Percentiles rank a stretch among this genome's conserved stretches.
Conservation (phyloP, 2,797 vertebrate species). For the Pyrocephalus nanus region DNA sequence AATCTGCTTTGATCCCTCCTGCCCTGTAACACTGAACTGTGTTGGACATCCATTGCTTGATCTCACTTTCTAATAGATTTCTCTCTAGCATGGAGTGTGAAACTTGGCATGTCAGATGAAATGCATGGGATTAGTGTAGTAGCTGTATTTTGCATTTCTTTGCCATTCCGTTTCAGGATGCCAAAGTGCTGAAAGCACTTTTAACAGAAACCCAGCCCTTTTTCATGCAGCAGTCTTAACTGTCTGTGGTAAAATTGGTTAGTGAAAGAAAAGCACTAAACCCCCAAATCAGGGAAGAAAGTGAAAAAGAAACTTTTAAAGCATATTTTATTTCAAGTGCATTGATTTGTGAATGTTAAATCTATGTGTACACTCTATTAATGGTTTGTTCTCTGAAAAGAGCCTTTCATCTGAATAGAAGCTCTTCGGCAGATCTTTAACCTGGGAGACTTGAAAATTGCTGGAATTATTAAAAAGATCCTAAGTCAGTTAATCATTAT, state of each 20-base stretch:
- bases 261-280: neutral
- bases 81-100: neutral
- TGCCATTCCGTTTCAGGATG: neutral
- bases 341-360: constrained; percentile 26
- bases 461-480: constrained; percentile 44
- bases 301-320: constrained; percentile 22
- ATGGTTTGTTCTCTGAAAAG: neutral
- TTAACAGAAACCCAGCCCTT: neutral
- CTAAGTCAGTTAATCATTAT: neutral
- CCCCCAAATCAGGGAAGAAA: neutral
- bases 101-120: neutral
- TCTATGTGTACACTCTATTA: neutral
- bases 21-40: neutral
- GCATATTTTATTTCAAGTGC: neutral
- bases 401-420: constrained; percentile 16
- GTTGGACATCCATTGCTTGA: neutral
- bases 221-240: neutral
- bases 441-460: neutral
- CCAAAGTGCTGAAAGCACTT: neutral
- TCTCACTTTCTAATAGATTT: neutral
- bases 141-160: neutral
- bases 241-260: neutral
- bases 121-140: neutral
- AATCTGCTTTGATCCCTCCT: neutral
- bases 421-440: constrained; percentile 8